Conservation (phyloP, 2,888 invertebrate species). For the Ptychoptera albimana region DNA sequence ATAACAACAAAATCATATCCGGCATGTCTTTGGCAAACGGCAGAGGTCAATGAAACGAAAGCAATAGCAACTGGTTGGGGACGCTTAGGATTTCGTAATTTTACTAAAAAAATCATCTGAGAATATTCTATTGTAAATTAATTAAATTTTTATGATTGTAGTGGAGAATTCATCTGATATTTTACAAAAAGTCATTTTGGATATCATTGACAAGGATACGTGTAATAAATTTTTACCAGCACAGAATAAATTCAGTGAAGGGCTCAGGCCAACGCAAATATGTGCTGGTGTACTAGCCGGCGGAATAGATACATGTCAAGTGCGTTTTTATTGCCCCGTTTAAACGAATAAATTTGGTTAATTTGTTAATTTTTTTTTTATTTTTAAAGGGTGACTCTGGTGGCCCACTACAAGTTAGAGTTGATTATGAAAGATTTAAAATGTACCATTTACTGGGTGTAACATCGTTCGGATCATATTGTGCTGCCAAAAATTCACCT, state of each 20-base stretch:
- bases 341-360: too few species aligned
- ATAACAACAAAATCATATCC: slow-evolving; percentile 18
- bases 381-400: slow-evolving; percentile 4
- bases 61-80: slow-evolving; percentile 29
- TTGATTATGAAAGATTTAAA: neutral
- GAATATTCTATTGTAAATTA: too few species aligned
- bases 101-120: neutral
- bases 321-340: too few species aligned
- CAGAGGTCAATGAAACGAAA: slow-evolving; percentile 16
- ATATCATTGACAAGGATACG: too few species aligned
- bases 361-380: too few species aligned
- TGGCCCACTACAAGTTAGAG: neutral
- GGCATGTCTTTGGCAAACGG: slow-evolving; percentile 25
- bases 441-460: slow-evolving; percentile 5
- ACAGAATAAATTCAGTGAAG: too few species aligned
- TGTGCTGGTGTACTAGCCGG: too few species aligned
- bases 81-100: slow-evolving; percentile 9
- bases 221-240: too few species aligned
- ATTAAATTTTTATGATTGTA: neutral
- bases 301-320: too few species aligned
- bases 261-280: too few species aligned
- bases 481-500: slow-evolving; percentile 4
- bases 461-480: slow-evolving; percentile 6
- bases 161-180: slow-evolving; percentile 17
- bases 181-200: slow-evolving; percentile 17